Percentiles rank a stretch among this genome's conserved stretches.
Evolutionary conservation across 2,113 vertebrate genomes (phyloP).

Genomic region (Eudyptes chrysolophus): DNA sequence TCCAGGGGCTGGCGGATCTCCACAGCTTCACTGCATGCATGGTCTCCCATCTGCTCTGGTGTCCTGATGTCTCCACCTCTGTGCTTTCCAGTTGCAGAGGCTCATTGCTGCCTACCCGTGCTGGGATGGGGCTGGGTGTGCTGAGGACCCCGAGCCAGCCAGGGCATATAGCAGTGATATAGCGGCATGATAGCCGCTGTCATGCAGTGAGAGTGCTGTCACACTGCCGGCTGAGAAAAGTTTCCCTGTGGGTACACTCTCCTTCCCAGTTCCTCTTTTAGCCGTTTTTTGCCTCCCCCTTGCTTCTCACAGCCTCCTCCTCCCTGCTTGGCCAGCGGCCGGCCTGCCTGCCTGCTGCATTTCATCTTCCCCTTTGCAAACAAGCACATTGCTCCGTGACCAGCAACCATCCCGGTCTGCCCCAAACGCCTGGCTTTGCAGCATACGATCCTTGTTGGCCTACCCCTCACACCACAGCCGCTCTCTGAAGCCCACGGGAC

Average conservation of each 20-base stretch:
- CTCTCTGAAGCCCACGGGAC: background rate
- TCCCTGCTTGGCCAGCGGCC: background rate
- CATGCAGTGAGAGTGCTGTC: background rate
- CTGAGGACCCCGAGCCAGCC: background rate
- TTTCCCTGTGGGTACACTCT: constrained; percentile 1
- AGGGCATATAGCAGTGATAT: background rate
- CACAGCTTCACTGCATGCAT: background rate
- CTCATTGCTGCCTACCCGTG: accelerated
- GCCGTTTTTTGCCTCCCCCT: background rate
- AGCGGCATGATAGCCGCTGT: background rate
- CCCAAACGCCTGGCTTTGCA: background rate
- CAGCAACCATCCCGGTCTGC: background rate
- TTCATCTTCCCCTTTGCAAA: background rate
- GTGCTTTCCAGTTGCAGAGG: background rate
- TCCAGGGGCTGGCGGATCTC: background rate
- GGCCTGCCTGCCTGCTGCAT: background rate
- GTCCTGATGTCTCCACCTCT: accelerated
- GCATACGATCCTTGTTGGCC: accelerated
- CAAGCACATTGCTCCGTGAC: accelerated
- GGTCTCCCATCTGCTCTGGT: background rate
- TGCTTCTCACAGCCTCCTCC: background rate
- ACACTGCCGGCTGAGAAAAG: background rate
- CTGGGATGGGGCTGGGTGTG: accelerated
- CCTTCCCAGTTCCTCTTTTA: constrained; percentile 22
- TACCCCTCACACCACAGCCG: accelerated